Evolutionary conservation across 1,140 invertebrate genomes (phyloP).

Genomic region (Anastatus disparis): DNA sequence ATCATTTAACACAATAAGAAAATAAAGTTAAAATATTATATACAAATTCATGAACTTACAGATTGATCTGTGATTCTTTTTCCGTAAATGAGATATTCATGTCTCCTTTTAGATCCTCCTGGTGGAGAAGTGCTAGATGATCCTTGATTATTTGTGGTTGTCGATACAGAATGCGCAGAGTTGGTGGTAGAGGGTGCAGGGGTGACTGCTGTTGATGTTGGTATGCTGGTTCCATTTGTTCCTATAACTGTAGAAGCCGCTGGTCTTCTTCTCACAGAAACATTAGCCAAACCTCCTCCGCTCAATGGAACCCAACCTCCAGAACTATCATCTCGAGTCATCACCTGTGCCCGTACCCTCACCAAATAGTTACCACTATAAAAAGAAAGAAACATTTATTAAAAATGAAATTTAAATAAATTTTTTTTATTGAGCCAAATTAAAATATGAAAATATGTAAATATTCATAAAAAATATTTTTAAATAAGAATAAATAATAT

Average conservation of each 20-base stretch:
- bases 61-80: constrained; percentile 91
- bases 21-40: neutral
- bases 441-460: too few relatives aligned
- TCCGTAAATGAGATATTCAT: constrained; percentile 92
- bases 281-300: constrained; percentile 91
- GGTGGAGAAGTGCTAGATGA: constrained; percentile 59
- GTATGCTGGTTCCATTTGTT: constrained; percentile 52
- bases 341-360: constrained; percentile 96
- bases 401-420: too few relatives aligned
- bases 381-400: constrained; percentile 50
- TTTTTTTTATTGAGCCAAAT: too few relatives aligned
- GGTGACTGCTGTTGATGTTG: constrained; percentile 38
- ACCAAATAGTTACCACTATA: constrained; percentile 91
- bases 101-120: constrained; percentile 66
- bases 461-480: too few relatives aligned
- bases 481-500: too few relatives aligned
- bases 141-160: constrained; percentile 44
- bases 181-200: constrained; percentile 45
- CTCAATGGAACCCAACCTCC: constrained; percentile 95
- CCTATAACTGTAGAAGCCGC: constrained; percentile 52
- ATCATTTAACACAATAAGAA: too few relatives aligned
- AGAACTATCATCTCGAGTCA: constrained; percentile 96
- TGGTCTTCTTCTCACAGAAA: constrained; percentile 82
- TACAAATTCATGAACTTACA: constrained; percentile 69
- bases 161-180: constrained; percentile 49